Evolutionary conservation across 2,113 vertebrate species (phyloP).

Genomic region (Alligator mississippiensis): DNA sequence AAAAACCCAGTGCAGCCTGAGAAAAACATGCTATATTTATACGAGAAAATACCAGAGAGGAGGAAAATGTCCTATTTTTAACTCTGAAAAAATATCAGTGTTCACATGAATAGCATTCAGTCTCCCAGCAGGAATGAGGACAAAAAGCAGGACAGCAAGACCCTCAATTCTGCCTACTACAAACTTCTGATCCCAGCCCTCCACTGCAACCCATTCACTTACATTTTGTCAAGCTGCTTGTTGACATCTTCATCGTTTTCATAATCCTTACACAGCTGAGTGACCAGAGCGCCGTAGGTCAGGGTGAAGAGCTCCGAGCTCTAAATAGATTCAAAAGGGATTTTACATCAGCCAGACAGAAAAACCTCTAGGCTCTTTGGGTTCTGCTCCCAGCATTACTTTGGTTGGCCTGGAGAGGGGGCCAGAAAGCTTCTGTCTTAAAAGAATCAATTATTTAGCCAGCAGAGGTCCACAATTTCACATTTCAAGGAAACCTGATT

Average conservation of each 20-base stretch:
- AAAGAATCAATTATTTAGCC: neutral
- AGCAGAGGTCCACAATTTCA: neutral
- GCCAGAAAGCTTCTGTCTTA: slow-evolving; percentile 21
- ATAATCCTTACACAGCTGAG: slow-evolving; percentile 98
- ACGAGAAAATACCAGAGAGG: fast-evolving
- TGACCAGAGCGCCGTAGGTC: slow-evolving; percentile 96
- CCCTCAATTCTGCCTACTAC: neutral
- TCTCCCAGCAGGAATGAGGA: neutral
- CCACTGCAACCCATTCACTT: slow-evolving; percentile 34
- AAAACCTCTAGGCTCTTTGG: neutral
- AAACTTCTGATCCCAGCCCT: neutral
- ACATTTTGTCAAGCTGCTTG: slow-evolving; percentile 99
- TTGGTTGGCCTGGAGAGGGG: neutral
- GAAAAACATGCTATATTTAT: fast-evolving
- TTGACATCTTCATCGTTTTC: slow-evolving; percentile 99
- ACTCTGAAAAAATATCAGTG: neutral
- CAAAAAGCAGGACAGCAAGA: neutral
- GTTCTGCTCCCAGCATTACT: neutral
- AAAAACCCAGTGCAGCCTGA: neutral
- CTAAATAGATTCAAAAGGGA: slow-evolving; percentile 76
- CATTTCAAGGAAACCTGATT: neutral
- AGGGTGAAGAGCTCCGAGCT: slow-evolving; percentile 98
- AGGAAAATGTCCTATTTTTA: neutral
- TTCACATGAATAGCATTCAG: neutral
- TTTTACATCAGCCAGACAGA: slow-evolving; percentile 7